These are phyloP conservation scores for Orchesellides sinensis DNA, from an alignment of 2,888 invertebrate genomes.

Conservation along the genomic window DNA sequence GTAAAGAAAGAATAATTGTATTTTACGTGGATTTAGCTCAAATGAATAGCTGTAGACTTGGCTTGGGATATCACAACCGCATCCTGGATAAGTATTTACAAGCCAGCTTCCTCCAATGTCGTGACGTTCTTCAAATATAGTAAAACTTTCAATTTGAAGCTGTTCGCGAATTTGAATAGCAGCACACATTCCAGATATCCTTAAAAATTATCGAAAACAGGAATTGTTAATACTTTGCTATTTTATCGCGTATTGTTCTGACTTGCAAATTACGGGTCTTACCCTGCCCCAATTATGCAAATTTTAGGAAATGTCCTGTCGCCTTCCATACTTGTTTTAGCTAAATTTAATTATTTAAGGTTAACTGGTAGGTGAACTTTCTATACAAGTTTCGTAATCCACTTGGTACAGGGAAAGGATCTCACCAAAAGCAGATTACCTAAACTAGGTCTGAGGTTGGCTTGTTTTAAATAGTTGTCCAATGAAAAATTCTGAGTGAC, in stretches of 20 bases:
- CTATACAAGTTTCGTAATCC: too few species aligned
- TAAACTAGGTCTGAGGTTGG: too few species aligned
- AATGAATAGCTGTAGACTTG: slow-evolving; percentile 72
- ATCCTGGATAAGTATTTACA: slow-evolving; percentile 64
- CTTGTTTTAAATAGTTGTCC: too few species aligned
- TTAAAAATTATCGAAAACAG: slow-evolving; percentile 36
- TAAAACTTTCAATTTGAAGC: slow-evolving; percentile 58
- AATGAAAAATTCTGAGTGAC: too few species aligned
- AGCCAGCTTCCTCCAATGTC: slow-evolving; percentile 73
- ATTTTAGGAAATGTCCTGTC: too few species aligned
- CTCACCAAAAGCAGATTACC: too few species aligned
- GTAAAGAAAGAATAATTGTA: too few species aligned
- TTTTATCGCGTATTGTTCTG: neutral
- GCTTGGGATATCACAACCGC: slow-evolving; percentile 69
- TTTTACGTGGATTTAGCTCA: slow-evolving; percentile 70
- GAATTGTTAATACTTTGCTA: neutral
- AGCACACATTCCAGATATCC: slow-evolving; percentile 69
- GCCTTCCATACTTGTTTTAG: too few species aligned
- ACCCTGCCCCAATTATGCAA: slow-evolving; percentile 68
- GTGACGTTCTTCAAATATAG: slow-evolving; percentile 68
- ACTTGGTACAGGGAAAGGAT: too few species aligned
- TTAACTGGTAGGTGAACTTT: too few species aligned
- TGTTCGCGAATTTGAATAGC: slow-evolving; percentile 67
- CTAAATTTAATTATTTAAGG: too few species aligned
- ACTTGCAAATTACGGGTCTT: neutral